Evolutionary conservation across 2,797 vertebrate genomes (phyloP).

Genomic region (Cuniculus paca): DNA sequence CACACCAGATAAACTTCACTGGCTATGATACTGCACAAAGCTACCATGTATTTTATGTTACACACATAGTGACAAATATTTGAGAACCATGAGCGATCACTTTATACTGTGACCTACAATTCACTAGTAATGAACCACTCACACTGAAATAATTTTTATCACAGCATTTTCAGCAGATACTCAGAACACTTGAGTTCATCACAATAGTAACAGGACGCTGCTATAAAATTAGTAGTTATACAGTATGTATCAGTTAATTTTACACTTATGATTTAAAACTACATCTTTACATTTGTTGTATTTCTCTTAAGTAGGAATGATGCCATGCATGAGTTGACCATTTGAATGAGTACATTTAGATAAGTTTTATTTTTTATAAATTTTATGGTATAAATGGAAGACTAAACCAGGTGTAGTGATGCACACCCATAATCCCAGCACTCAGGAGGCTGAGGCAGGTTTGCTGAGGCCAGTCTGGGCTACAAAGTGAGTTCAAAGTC

Average conservation of each 20-base stretch:
- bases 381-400: background rate
- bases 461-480: background rate
- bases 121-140: background rate
- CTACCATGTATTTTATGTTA: background rate
- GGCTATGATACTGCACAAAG: background rate
- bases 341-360: background rate
- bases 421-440: background rate
- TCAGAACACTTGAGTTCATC: background rate
- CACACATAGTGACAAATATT: background rate
- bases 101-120: background rate
- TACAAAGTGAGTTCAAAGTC: background rate
- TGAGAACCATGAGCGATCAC: too few relatives aligned
- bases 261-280: background rate
- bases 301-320: background rate
- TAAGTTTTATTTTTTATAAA: background rate
- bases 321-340: background rate
- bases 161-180: background rate
- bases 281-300: background rate
- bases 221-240: background rate
- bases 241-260: background rate
- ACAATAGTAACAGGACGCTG: background rate
- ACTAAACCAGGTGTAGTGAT: background rate
- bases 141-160: background rate
- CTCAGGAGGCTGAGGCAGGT: background rate
- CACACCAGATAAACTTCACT: background rate